Base-by-base conservation (phyloP, 2,797 vertebrate genomes). In the Geotrypetes seraphini region DNA sequence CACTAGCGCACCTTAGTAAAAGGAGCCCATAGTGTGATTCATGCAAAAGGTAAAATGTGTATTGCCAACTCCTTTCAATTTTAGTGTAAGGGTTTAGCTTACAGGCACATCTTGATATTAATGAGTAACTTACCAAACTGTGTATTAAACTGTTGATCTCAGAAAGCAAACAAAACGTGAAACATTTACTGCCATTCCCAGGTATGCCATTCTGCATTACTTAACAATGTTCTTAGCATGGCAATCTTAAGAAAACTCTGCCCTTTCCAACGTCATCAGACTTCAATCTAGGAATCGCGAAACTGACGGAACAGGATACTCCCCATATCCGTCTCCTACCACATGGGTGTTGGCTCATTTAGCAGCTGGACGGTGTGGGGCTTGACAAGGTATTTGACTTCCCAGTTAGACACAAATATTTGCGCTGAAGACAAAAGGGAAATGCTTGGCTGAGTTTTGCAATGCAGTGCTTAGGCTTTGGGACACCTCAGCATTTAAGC, bases 401-500 rank as follows among this genome's bases (percentile, higher is more conserved):
- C 48, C 53, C 47, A 6, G 29, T 18, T 39, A 43, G 47, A 43
- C 31, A 34, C 65, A 81, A 85, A 85, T 77, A 84, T 85, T 85
- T 83, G 74, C 24, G 0, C 49, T 53, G 57, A 11, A 47, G 74
- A 71, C 60, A 74, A 75, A 75, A 37, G 54, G 29, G 47, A 24
- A 17, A 19, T 30, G 19, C 19, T 48, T 40, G 44, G 43, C n/a
- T n/a, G n/a, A n/a, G n/a, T n/a, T n/a, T 56, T 65, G 50, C 51
- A 7, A 3, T 55, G 59, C 47, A 54, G 44, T 49, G 20, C 25
- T 47, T 22, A 52, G 51, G 21, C 52, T 59, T 50, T 59, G 50
- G 58, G 78, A 79, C 79, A 83, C 52, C 72, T 85, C 77, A 85
- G 70, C 65, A 35, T 38, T 75, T 30, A 53, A 49, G 48, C 10